A percentile compares a stretch with the other conserved stretches of the same genome.
Evolutionary conservation across 1,140 invertebrate species (phyloP).

Genomic region (Dendrolimus kikuchii): DNA sequence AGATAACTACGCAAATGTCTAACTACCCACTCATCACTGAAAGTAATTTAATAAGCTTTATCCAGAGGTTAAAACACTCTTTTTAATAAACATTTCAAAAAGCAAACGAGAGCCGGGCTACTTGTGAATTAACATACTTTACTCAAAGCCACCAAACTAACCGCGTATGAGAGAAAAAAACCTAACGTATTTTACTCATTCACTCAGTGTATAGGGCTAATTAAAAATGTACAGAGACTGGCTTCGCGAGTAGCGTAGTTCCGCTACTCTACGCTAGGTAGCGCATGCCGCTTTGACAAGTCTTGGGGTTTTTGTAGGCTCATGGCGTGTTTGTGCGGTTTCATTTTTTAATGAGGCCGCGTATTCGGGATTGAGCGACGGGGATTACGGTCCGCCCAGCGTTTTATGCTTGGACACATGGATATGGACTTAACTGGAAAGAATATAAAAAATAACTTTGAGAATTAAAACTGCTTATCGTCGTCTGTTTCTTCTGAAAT

Average conservation of each 20-base stretch:
- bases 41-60: slow-evolving; percentile 38
- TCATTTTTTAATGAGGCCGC: slow-evolving; percentile 69
- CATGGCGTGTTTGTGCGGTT: slow-evolving; percentile 44
- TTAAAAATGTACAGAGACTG: slow-evolving; percentile 69
- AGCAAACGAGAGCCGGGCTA: slow-evolving; percentile 42
- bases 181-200: slow-evolving; percentile 65
- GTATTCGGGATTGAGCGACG: slow-evolving; percentile 46
- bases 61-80: slow-evolving; percentile 33
- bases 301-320: slow-evolving; percentile 44
- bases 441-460: no score
- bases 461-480: no score
- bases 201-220: slow-evolving; percentile 63
- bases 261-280: slow-evolving; percentile 61
- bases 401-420: slow-evolving; percentile 29
- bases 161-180: slow-evolving; percentile 57
- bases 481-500: no score
- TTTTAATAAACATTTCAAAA: slow-evolving; percentile 46
- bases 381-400: slow-evolving; percentile 30
- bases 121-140: slow-evolving; percentile 67
- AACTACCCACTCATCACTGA: slow-evolving; percentile 46
- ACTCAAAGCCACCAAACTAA: slow-evolving; percentile 67
- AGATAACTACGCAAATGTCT: slow-evolving; percentile 14
- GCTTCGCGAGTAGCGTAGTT: slow-evolving; percentile 62
- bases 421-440: no score
- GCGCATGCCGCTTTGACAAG: slow-evolving; percentile 62